A percentile compares a stretch with the other conserved stretches of the same genome.
Evolutionary conservation across 2,797 vertebrate species (phyloP).

Genomic region (Typhlichthys eigenmanni): DNA sequence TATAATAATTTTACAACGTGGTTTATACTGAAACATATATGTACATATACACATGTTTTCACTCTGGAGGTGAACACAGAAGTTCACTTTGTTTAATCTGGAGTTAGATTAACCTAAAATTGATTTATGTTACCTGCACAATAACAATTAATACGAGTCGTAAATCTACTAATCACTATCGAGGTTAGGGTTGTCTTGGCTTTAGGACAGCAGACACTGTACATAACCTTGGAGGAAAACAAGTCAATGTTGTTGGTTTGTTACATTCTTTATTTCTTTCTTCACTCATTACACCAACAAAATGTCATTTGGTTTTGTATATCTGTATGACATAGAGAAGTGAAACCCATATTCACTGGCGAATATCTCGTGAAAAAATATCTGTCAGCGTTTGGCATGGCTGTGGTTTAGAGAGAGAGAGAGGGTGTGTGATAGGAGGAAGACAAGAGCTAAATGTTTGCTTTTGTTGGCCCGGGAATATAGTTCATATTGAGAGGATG

Average conservation of each 20-base stretch:
- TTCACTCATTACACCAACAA: background rate
- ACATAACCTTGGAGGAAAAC: too few species aligned
- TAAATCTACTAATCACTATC: constrained; percentile 26
- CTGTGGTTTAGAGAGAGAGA: constrained; percentile 3
- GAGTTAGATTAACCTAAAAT: constrained; percentile 11
- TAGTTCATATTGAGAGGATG: constrained; percentile 43
- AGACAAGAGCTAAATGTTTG: constrained; percentile 46
- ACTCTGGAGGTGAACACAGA: background rate
- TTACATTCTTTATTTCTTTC: too few species aligned
- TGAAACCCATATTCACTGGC: too few species aligned
- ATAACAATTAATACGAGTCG: constrained; percentile 12
- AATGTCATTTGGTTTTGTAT: too few species aligned
- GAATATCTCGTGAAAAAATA: background rate
- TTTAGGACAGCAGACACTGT: background rate
- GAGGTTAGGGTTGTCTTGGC: constrained; percentile 16
- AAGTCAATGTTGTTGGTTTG: too few species aligned
- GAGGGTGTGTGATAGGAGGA: constrained; percentile 9
- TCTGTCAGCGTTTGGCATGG: constrained; percentile 20
- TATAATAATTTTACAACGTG: too few species aligned
- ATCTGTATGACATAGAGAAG: too few species aligned
- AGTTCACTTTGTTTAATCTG: constrained; percentile 18
- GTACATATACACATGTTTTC: background rate
- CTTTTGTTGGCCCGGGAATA: constrained; percentile 45
- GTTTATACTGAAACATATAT: too few species aligned
- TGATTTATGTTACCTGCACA: constrained; percentile 23